Percentiles rank a stretch among this genome's conserved stretches.
Evolutionary conservation across 2,797 vertebrate genomes (phyloP).

Genomic region (Chiroxiphia lanceolata): DNA sequence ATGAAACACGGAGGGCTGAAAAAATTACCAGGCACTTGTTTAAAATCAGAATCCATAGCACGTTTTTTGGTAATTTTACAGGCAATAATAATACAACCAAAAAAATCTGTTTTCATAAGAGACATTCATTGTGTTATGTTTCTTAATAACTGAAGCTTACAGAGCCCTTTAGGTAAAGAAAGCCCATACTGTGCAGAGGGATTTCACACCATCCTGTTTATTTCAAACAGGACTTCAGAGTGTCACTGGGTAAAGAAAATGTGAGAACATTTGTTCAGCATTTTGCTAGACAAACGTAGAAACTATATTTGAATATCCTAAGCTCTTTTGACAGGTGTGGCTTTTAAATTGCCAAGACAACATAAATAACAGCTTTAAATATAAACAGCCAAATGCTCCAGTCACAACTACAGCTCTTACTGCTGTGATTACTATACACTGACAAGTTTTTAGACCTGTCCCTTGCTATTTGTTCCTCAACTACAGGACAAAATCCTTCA

Average conservation of each 20-base stretch:
- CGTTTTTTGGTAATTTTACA: background rate
- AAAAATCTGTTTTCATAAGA: background rate
- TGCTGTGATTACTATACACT: background rate
- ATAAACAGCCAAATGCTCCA: background rate
- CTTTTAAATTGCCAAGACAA: background rate
- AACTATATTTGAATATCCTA: background rate
- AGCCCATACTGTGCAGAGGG: background rate
- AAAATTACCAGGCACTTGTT: background rate
- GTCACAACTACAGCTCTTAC: background rate
- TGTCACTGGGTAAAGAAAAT: background rate
- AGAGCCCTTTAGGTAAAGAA: background rate
- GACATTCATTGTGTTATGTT: background rate
- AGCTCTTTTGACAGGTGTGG: background rate
- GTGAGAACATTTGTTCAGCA: background rate
- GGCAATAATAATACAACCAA: background rate
- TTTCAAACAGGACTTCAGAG: background rate
- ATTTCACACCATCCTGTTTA: background rate
- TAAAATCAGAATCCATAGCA: background rate
- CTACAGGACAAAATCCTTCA: background rate
- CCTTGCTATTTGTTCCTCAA: background rate
- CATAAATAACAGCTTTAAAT: background rate
- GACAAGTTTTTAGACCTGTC: background rate
- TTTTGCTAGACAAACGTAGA: background rate
- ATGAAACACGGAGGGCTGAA: background rate
- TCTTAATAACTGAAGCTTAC: background rate